Conservation (phyloP, 2,113 vertebrate genomes). For the Colinus virginianus region DNA sequence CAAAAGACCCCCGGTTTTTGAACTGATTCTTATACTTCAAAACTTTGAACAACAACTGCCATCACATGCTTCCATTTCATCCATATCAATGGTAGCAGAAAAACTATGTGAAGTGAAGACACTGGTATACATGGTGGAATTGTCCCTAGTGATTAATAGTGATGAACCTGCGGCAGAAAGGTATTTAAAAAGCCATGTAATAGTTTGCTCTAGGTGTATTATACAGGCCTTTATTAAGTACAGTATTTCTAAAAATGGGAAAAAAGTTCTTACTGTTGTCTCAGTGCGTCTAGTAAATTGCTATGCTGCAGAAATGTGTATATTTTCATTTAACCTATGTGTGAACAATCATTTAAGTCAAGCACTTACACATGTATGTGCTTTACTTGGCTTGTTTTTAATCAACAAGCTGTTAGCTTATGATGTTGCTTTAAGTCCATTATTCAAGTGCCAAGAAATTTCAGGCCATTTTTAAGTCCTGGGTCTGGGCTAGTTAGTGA, state of each 20-base stretch:
- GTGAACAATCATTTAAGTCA: slow-evolving; percentile 54
- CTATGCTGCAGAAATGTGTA: background rate
- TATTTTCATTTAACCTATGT: background rate
- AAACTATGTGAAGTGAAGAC: too few relatives aligned
- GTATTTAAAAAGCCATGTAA: background rate
- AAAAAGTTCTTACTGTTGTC: background rate
- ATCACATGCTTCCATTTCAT: too few relatives aligned
- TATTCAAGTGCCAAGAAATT: slow-evolving; percentile 56
- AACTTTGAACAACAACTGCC: too few relatives aligned
- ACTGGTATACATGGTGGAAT: too few relatives aligned
- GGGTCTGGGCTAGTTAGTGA: slow-evolving; percentile 18
- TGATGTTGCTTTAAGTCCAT: slow-evolving; percentile 34
- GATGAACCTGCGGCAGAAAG: background rate
- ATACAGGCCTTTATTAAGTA: background rate
- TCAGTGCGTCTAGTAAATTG: background rate
- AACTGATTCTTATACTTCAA: too few relatives aligned
- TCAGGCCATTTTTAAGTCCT: slow-evolving; percentile 37
- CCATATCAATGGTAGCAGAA: too few relatives aligned
- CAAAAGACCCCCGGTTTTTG: too few relatives aligned
- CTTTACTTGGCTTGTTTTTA: slow-evolving; percentile 66
- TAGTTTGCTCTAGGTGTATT: background rate
- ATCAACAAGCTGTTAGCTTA: slow-evolving; percentile 58
- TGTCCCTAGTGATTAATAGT: too few relatives aligned
- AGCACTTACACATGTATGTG: slow-evolving; percentile 58
- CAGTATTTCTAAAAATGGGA: background rate